Base-by-base conservation (phyloP, 2,888 invertebrate species). In the Diarsia brunnea region DNA sequence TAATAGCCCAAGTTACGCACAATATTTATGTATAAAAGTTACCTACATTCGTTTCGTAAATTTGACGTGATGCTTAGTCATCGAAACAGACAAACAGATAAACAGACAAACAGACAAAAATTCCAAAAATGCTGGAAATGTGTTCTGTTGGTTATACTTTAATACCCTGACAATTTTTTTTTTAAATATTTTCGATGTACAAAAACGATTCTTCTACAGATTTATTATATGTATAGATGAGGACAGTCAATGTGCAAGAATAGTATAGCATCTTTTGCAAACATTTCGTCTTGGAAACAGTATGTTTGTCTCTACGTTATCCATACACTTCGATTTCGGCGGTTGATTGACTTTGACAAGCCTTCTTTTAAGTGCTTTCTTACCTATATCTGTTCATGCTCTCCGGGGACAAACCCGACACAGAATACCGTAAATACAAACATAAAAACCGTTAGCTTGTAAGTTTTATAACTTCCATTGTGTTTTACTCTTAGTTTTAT, bases 341-440 rank as follows among this genome's bases (percentile, higher is more conserved):
- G 55, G 11, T 65, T 81, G 73, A 75, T 75, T 78, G 81, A 73
- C 84, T 81, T 75, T 72, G 71, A 76, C 73, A 64, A 75, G 75
- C 65, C 63, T 69, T 71, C 49, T 82, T 84, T 45, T 81, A 70
- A 82, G 78, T 82, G 70, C 73, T 70, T 60, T 64, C 60, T 31
- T 73, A 73, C 43, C 45, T 69, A 45, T 64, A 53, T 10, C 10
- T n/a, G 31, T n/a, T 47, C n/a, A 43, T 68, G 75, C 11, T 69
- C 78, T 55, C 64, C 51, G 21, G 73, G 63, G 63, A 61, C 12
- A 31, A 51, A 10, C 45, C 10, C 31, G 47, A 45, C 27, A 47
- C 47, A 55, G 53, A 55, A 60, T 53, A 53, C 21, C n/a, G 14
- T 24, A 16, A 49, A 58, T 58, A 58, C 27, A 27, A 4, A 24